phyloP scores from a whole-genome alignment of 2,113 vertebrate genomes.

The Nematolebias whitei region DNA sequence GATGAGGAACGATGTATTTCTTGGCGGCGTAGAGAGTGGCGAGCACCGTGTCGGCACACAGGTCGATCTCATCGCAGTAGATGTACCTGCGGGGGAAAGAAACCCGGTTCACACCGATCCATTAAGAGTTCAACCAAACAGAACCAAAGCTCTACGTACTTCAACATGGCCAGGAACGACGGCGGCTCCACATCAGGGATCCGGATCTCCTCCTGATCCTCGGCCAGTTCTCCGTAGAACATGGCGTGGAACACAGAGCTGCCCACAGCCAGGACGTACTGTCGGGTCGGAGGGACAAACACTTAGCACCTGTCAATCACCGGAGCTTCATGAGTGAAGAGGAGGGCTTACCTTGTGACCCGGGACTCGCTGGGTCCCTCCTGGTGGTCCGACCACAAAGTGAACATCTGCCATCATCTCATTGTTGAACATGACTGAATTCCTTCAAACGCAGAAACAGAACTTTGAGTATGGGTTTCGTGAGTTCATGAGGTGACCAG shows the following conservation, averaged over 20 bases:
- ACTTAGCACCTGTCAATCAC: not conserved
- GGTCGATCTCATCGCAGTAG: slow-evolving; percentile 97
- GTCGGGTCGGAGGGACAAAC: not conserved
- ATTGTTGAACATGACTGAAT: slow-evolving; percentile 99
- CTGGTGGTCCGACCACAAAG: slow-evolving; percentile 95
- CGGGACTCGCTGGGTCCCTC: slow-evolving; percentile 93
- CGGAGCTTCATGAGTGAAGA: not conserved
- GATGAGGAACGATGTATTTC: slow-evolving; percentile 97
- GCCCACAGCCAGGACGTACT: slow-evolving; percentile 98
- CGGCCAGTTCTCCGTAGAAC: slow-evolving; percentile 98
- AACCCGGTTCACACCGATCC: not conserved
- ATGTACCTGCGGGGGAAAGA: slow-evolving; percentile 84
- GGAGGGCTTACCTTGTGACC: slow-evolving; percentile 91
- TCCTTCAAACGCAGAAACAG: slow-evolving; percentile 81
- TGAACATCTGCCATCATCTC: slow-evolving; percentile 99
- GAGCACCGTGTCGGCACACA: slow-evolving; percentile 94
- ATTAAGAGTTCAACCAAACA: too few relatives aligned
- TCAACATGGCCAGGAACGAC: slow-evolving; percentile 96
- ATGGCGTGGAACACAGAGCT: slow-evolving; percentile 99
- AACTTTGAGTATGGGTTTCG: too few relatives aligned
- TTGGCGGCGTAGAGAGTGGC: slow-evolving; percentile 98
- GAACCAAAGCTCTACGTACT: slow-evolving; percentile 79
- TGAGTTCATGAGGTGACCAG: too few relatives aligned
- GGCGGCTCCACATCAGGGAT: slow-evolving; percentile 98
- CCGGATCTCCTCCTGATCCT: slow-evolving; percentile 97